Conservation (phyloP, 1,140 invertebrate genomes). For the Drosophila pachea region DNA sequence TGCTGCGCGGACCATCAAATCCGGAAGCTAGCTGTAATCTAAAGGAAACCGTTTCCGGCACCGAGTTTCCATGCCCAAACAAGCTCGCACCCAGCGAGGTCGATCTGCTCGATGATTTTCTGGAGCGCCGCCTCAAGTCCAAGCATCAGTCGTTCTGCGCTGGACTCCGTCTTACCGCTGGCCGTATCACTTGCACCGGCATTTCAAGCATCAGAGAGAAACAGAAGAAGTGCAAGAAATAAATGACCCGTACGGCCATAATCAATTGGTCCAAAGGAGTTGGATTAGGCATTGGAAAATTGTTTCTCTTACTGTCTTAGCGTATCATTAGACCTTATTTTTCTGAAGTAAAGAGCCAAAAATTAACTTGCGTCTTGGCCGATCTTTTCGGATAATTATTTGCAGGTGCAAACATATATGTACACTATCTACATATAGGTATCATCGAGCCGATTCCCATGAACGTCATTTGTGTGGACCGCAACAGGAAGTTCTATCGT, state of each 20-base stretch:
- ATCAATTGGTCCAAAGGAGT: background rate
- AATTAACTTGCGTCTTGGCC: too few relatives aligned
- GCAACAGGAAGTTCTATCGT: too few relatives aligned
- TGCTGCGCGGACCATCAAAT: background rate
- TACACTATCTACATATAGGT: too few relatives aligned
- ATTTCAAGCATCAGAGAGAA: slow-evolving; percentile 37
- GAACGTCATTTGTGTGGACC: too few relatives aligned
- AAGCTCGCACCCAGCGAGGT: background rate
- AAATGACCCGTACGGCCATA: background rate
- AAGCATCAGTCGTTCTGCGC: slow-evolving; percentile 20
- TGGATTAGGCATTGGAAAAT: slow-evolving; percentile 12
- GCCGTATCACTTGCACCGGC: slow-evolving; percentile 23
- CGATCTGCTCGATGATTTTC: background rate
- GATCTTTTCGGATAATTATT: background rate
- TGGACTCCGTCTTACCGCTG: slow-evolving; percentile 16
- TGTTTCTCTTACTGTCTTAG: background rate
- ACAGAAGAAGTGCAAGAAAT: slow-evolving; percentile 28
- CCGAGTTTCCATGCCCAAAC: background rate
- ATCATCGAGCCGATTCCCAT: too few relatives aligned
- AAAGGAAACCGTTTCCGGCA: background rate
- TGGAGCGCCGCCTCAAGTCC: slow-evolving; percentile 5
- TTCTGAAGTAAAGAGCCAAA: too few relatives aligned
- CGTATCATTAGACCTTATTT: background rate
- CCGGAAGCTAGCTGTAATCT: background rate
- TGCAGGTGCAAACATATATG: background rate